Conservation (phyloP, 1,140 invertebrate species). For the Ceratina australensis region DNA sequence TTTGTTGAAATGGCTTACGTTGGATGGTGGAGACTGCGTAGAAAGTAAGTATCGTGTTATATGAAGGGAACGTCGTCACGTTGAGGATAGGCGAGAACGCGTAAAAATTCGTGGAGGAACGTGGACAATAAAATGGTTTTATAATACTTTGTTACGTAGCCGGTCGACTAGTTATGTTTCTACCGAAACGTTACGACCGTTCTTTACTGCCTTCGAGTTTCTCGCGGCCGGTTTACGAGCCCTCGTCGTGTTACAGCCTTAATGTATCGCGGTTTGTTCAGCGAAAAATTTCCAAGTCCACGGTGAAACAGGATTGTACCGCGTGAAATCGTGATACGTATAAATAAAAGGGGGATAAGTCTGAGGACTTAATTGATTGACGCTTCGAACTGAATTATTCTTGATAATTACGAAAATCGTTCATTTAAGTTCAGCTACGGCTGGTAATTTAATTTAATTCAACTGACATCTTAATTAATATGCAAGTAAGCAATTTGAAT, state of each 20-base stretch:
- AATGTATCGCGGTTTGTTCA: background rate
- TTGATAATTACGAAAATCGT: too few relatives aligned
- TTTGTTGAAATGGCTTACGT: too few relatives aligned
- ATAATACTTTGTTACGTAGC: slow-evolving; percentile 69
- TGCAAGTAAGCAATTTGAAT: background rate
- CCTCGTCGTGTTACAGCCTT: slow-evolving; percentile 16
- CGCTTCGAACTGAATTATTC: too few relatives aligned
- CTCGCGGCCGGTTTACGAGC: slow-evolving; percentile 65
- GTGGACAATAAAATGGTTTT: slow-evolving; percentile 74
- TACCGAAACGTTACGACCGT: slow-evolving; percentile 66
- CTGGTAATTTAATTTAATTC: background rate
- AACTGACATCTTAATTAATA: slow-evolving; percentile 2
- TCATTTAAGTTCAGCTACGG: too few relatives aligned
- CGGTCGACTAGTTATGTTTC: slow-evolving; percentile 60
- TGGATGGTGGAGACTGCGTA: too few relatives aligned
- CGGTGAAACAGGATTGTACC: background rate
- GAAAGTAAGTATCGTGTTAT: too few relatives aligned
- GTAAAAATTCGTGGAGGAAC: slow-evolving; percentile 30
- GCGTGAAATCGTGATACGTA: background rate
- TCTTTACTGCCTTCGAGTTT: slow-evolving; percentile 71
- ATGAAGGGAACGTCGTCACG: slow-evolving; percentile 8
- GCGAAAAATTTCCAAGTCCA: slow-evolving; percentile 35
- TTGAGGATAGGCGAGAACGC: slow-evolving; percentile 43
- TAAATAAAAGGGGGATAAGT: too few relatives aligned
- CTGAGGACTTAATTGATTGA: too few relatives aligned